Evolutionary conservation across 2,888 invertebrate genomes (phyloP), one percentile per base, ranked within the genome.

Genomic region (Capitulum mitella): DNA sequence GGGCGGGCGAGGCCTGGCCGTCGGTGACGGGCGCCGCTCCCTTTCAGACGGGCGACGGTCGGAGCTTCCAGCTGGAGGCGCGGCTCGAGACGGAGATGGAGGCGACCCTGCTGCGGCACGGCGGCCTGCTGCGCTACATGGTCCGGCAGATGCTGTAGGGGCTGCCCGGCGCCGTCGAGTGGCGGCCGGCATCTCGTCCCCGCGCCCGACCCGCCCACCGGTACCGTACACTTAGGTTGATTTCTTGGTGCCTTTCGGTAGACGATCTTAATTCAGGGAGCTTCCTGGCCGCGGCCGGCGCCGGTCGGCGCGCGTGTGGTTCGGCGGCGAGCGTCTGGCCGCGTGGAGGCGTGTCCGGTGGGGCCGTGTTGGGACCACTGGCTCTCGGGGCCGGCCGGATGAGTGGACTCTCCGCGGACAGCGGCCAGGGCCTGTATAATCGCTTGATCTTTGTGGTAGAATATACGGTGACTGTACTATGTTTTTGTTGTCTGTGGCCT

Each of bases 61-160:
- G 84, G 77, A 83, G 82, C 37, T 98, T 98, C 86, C 89, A 93
- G 81, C 94, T 92, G 0, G 89, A 91, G 77, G 89, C 92, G 0
- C 90, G 98, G 26, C 98, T 98, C 84, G 98, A 99, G 85, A 99
- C 98, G 0, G 98, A 98, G 85, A 97, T 98, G 2, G 98, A 99
- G 85, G 87, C 99, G 64, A 91, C 93, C 0, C 99, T 98, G 87
- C 97, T 92, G 87, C 89, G 89, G 82, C 90, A 99, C 84, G 98
- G 98, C 8, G 98, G 98, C 3, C 98, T 99, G 83, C 90, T 99
- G 58, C 96, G 98, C 86, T 99, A 97, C 85, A 98, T 99, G 98
- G 92, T 99, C 80, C 90, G 98, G 80, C 93, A 92, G 85, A 93
- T 95, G 91, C 85, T 90, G 46, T 85, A 84, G 83, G 51, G 6